Conservation (phyloP, 1,140 invertebrate species). For the Metaphire vulgaris region DNA sequence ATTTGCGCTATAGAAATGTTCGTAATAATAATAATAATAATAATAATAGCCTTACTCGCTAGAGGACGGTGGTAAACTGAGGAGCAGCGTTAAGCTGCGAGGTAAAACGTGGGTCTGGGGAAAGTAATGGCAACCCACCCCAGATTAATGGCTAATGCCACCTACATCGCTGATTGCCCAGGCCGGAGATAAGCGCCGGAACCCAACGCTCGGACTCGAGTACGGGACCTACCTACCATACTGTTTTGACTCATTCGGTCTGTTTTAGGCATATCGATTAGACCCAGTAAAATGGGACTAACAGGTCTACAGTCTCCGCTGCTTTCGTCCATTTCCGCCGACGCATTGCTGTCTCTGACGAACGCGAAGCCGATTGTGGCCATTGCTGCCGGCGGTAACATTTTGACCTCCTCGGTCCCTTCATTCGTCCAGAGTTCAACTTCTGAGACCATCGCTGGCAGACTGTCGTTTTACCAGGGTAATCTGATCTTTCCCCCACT, state of each 20-base stretch:
- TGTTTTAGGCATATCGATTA: background rate
- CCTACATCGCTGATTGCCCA: too few relatives aligned
- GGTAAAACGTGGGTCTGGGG: too few relatives aligned
- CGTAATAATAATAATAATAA: too few relatives aligned
- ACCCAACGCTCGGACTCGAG: too few relatives aligned
- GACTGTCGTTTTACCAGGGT: conserved; percentile 4
- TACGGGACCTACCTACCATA: too few relatives aligned
- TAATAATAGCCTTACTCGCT: too few relatives aligned
- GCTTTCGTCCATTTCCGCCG: background rate
- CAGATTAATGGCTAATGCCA: too few relatives aligned
- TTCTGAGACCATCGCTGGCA: background rate
- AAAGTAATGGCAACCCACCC: too few relatives aligned
- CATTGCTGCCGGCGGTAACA: background rate
- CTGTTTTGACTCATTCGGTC: background rate
- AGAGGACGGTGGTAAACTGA: too few relatives aligned
- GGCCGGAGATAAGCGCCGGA: too few relatives aligned
- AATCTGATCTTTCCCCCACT: background rate
- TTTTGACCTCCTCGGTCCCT: background rate
- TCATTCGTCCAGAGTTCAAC: background rate
- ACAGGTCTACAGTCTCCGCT: background rate
- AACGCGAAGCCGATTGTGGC: background rate
- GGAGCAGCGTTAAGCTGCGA: too few relatives aligned
- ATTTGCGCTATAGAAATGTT: too few relatives aligned
- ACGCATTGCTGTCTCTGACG: background rate
- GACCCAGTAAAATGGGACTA: background rate